Conservation (phyloP, 2,888 invertebrate species). For the Tipula lateralis region DNA sequence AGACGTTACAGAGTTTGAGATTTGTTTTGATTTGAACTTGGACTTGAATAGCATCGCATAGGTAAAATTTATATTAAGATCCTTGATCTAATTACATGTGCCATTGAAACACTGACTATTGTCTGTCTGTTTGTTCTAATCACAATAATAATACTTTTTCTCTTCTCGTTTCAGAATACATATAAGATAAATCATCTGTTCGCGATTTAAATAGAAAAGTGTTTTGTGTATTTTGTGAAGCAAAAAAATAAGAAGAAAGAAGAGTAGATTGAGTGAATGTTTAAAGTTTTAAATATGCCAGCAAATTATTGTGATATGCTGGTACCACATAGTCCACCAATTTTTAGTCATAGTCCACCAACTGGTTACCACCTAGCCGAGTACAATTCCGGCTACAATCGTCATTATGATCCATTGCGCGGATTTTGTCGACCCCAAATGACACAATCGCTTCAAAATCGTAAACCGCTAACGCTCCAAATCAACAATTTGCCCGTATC, state of each 20-base stretch:
- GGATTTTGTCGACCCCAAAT: slow-evolving; percentile 47
- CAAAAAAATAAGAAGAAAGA: neutral
- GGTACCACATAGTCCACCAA: slow-evolving; percentile 64
- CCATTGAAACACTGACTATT: neutral
- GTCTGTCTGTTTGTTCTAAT: neutral
- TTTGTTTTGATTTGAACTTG: neutral
- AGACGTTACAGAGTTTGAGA: neutral
- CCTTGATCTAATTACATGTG: neutral
- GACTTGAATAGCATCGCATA: neutral
- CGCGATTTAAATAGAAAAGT: neutral
- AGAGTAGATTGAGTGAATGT: neutral
- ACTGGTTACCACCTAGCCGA: slow-evolving; percentile 60
- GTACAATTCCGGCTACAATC: slow-evolving; percentile 50
- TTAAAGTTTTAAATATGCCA: slow-evolving; percentile 27
- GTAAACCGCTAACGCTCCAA: slow-evolving; percentile 39
- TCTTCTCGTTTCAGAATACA: neutral
- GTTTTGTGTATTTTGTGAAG: neutral
- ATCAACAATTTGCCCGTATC: slow-evolving; percentile 44
- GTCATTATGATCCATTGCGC: slow-evolving; percentile 44
- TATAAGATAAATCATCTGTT: neutral
- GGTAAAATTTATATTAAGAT: neutral
- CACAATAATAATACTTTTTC: neutral
- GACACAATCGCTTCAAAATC: slow-evolving; percentile 40
- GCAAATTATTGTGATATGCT: slow-evolving; percentile 49
- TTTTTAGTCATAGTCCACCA: slow-evolving; percentile 67